Evolutionary conservation across 2,888 invertebrate genomes (phyloP).

Genomic region (Parelbella ahira): DNA sequence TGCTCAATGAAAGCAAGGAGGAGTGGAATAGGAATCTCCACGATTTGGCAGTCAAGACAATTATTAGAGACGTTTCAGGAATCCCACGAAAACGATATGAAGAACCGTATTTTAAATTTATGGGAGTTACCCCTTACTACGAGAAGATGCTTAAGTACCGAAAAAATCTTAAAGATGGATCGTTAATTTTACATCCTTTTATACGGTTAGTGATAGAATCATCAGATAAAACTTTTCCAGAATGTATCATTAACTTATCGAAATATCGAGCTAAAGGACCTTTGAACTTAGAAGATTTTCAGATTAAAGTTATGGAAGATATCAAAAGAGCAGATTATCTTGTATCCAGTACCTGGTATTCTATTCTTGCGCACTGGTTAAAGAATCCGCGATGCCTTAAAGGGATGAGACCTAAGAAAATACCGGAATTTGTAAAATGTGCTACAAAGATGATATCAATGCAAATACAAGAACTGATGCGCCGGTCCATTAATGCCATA

Average conservation of each 20-base stretch:
- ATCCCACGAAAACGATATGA: constrained; percentile 66
- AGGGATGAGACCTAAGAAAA: constrained; percentile 57
- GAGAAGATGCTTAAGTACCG: constrained; percentile 78
- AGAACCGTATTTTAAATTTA: constrained; percentile 80
- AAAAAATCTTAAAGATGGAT: constrained; percentile 75
- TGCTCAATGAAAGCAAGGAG: constrained; percentile 77
- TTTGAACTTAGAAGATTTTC: constrained; percentile 55
- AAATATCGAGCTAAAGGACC: constrained; percentile 67
- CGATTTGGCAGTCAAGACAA: constrained; percentile 82
- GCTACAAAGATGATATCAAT: constrained; percentile 72
- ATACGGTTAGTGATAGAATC: constrained; percentile 81
- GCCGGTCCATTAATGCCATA: constrained; percentile 83
- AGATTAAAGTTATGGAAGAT: constrained; percentile 53
- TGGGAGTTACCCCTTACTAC: constrained; percentile 83
- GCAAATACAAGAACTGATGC: constrained; percentile 84
- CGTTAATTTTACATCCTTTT: constrained; percentile 83
- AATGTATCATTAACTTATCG: constrained; percentile 73
- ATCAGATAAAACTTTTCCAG: constrained; percentile 74
- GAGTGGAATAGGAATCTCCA: constrained; percentile 83
- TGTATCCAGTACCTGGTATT: constrained; percentile 70
- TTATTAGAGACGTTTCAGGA: constrained; percentile 81
- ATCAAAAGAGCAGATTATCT: constrained; percentile 65
- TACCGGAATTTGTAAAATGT: constrained; percentile 62
- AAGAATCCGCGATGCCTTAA: constrained; percentile 69
- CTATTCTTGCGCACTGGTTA: constrained; percentile 65